A percentile compares a stretch with the other conserved stretches of the same genome.
phyloP scores from a whole-genome alignment of 64 coral and sea anemone species.

The Dendronephthya gigantea region DNA sequence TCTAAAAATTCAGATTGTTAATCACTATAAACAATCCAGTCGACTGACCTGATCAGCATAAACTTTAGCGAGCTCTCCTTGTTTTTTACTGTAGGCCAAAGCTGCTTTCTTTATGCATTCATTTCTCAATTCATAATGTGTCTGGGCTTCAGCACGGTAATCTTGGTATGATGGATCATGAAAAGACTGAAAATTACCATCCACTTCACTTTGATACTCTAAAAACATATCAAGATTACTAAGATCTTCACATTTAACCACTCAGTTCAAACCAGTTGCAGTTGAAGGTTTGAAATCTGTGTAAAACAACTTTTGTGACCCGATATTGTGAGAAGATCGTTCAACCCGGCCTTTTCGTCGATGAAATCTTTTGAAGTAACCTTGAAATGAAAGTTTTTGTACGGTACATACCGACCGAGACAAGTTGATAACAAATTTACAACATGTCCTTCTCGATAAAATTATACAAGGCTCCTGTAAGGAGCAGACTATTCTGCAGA shows the following conservation, averaged over 20 bases:
- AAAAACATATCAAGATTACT: neutral
- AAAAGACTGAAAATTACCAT: constrained; percentile 8
- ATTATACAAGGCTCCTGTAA: too few species aligned
- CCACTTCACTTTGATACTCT: neutral
- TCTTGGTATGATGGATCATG: neutral
- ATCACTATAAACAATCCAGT: neutral
- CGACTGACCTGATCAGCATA: neutral
- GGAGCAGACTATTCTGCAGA: too few species aligned
- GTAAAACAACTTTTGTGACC: too few species aligned
- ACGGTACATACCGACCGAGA: too few species aligned
- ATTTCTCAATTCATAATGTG: neutral
- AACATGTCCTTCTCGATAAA: too few species aligned
- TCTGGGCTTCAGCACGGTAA: constrained; percentile 15
- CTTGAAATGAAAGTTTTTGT: too few species aligned
- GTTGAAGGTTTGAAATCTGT: too few species aligned
- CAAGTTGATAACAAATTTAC: too few species aligned
- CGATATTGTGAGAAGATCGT: too few species aligned
- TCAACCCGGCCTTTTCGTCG: too few species aligned
- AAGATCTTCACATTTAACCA: neutral
- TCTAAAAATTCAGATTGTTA: too few species aligned
- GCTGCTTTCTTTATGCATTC: constrained; percentile 17
- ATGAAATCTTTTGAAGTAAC: too few species aligned
- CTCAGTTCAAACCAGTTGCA: neutral
- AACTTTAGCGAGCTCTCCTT: constrained; percentile 1
- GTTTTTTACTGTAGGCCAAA: neutral